Percentiles rank a stretch among this genome's conserved stretches.
phyloP scores from a whole-genome alignment of 2,888 invertebrate species.

The Drosophila anomalata region DNA sequence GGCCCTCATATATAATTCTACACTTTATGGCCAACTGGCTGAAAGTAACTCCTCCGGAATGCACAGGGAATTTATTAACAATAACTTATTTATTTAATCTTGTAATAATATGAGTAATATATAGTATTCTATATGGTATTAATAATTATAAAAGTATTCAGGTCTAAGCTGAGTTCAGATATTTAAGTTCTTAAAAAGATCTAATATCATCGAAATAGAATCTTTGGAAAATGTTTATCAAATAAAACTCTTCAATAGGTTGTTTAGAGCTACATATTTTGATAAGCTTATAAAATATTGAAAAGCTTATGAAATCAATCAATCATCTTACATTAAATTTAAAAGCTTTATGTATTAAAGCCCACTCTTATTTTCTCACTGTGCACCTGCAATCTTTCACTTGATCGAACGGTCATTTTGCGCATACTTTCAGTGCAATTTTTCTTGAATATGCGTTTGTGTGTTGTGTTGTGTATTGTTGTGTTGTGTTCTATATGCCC shows the following conservation, averaged over 20 bases:
- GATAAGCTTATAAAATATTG: no score
- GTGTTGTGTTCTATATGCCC: constrained; percentile 32
- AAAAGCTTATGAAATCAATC: no score
- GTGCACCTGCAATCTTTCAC: constrained; percentile 54
- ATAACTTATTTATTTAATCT: no score
- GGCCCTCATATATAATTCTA: constrained; percentile 56
- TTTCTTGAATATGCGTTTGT: constrained; percentile 32
- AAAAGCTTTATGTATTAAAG: background rate
- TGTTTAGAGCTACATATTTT: no score
- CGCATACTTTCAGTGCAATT: constrained; percentile 71
- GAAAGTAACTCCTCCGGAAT: constrained; percentile 11
- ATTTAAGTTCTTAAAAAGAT: background rate
- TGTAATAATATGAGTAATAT: no score
- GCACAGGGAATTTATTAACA: background rate
- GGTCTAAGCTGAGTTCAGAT: no score
- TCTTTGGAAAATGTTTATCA: no score
- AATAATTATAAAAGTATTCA: no score
- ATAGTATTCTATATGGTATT: no score
- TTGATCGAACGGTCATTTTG: constrained; percentile 76
- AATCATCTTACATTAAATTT: background rate
- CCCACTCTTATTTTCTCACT: background rate
- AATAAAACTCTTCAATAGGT: no score
- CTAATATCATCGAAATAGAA: no score
- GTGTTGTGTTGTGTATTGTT: constrained; percentile 4
- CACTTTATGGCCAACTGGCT: constrained; percentile 58